These are phyloP conservation scores for Vulpes lagopus DNA, from an alignment of 2,113 vertebrate genomes.

Conservation along the genomic window DNA sequence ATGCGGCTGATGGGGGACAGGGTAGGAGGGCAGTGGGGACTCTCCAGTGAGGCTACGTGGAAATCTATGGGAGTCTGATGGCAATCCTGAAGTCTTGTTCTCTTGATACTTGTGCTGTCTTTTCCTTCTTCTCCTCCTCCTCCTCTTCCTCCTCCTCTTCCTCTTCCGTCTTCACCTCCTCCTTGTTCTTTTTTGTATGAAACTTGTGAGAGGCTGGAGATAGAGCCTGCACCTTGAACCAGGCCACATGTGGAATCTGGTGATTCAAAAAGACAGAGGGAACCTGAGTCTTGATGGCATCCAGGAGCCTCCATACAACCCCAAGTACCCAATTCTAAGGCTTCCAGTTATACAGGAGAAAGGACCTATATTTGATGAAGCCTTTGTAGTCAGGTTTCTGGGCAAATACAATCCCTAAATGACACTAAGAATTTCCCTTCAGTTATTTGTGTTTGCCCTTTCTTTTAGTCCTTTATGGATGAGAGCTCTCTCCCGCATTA, in stretches of 20 bases:
- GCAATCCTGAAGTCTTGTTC: background rate
- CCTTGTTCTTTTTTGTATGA: background rate
- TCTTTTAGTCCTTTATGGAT: background rate
- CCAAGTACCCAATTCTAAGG: background rate
- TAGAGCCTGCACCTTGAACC: background rate
- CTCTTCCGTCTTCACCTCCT: background rate
- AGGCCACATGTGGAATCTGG: background rate
- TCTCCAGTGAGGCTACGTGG: background rate
- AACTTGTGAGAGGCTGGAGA: background rate
- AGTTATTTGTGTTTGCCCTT: background rate
- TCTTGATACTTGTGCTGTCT: background rate
- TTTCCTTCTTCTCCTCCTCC: background rate
- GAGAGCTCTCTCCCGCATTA: background rate
- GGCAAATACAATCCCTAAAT: background rate
- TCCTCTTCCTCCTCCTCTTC: background rate
- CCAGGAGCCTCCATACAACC: background rate
- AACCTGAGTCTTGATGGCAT: background rate
- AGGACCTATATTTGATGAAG: background rate
- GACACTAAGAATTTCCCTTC: background rate
- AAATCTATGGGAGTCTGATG: background rate
- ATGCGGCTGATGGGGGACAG: background rate
- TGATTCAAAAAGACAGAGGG: background rate
- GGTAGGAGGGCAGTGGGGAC: background rate
- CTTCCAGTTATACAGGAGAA: background rate
- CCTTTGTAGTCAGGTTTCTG: background rate